Base-by-base conservation (phyloP, 2,888 invertebrate species). In the Graphium colonna region DNA sequence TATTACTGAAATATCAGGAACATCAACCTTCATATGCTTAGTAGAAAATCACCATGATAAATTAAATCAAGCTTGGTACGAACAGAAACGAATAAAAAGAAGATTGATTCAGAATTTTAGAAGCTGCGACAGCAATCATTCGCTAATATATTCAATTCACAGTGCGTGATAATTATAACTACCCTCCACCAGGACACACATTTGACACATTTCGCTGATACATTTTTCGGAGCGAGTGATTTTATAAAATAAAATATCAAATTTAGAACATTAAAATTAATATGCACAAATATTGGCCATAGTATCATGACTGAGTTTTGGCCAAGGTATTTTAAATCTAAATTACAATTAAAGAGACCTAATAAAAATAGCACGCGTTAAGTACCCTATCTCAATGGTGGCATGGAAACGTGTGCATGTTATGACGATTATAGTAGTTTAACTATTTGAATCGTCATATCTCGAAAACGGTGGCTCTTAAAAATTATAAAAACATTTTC, bases 101-200 rank as follows among this genome's bases (percentile, higher is more conserved):
- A 65, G 56, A 67, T 56, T 62, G 62, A 52, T 60, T 60, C n/a
- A 61, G 54, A 60, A 48, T 56, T 12, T 33, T 62, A 39, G 50
- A 61, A 1, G 60, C 60, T 38, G 65, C 64, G 31, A 57, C 59
- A 50, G 51, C 50, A 26, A 59, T 60, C 26, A 60, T 60, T 57
- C 55, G 56, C 2, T 48, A 54, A 54, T 48, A 49, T 54, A 54
- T 54, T 54, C 44, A 38, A 54, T 1, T 49, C 39, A 38, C 26
- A 43, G 51, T 54, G 3, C 46, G 55, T 53, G 60, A 54, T 49
- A 62, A 65, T 64, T 58, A 56, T 60, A 55, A 55, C 36, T 67
- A 69, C 56, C 64, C 68, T 45, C 65, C 68, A 60, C 64, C 65
- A 54, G 38, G 61, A 65, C 55, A 59, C 44, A 68, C 67, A 61